Base-by-base conservation (phyloP, 2,888 invertebrate species). In the Hyalella azteca region DNA sequence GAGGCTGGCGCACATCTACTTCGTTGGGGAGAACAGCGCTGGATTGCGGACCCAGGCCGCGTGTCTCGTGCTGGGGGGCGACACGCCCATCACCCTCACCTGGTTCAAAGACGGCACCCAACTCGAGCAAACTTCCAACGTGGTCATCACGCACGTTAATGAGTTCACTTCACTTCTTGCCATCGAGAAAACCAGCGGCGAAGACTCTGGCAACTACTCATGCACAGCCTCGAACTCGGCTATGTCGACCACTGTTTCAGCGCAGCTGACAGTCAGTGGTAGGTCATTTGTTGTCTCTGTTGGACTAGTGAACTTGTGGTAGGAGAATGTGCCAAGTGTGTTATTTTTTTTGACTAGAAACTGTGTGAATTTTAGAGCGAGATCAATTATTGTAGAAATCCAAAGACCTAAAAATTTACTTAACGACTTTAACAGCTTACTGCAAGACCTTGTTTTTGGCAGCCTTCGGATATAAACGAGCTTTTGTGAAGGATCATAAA, bases 61-160 rank as follows among this genome's bases (percentile, higher is more conserved):
- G 1, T 89, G 89, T 85, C 87, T 87, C 13, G 87, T 88, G 81
- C 87, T 87, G 85, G 87, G 87, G 76, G 89, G 89, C 3, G 89
- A 89, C 85, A 86, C 87, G 41, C 89, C 89, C 40, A 87, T 89
- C 78, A 86, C 86, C 66, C 87, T 89, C 76, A 85, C 85, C 59
- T 89, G 89, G 89, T 86, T 86, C 59, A 88, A 88, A 80, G 88
- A 89, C 85, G 88, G 87, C 4, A 86, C 85, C 39, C 81, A 87
- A 79, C 79, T 78, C 15, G 83, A 85, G 22, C 81, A 83, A 15
- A 78, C 79, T 40, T 60, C 73, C 19, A 77, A 81, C 60, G 80
- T 81, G 40, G 78, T 80, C 40, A 85, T 85, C 50, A 84, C 85
- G 19, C 80, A 86, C 39, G 86, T 86, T 41, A 86, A 87, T 73